Conservation (phyloP, 2,797 vertebrate species). For the Acipenser oxyrinchus region DNA sequence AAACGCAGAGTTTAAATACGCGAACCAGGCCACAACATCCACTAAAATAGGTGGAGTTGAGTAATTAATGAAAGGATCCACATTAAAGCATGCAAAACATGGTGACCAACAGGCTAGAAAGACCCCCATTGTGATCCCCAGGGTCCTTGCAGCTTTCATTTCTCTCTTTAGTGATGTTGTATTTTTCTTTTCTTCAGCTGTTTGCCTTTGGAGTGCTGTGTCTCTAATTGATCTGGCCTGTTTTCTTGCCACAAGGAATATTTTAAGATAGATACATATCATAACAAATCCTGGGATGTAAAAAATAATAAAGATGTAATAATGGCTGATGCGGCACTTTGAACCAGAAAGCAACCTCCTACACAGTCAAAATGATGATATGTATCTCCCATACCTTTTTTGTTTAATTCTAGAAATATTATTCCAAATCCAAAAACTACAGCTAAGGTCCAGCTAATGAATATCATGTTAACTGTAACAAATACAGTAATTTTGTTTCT, state of each 20-base stretch:
- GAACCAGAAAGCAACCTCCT: background rate
- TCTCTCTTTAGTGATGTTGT: background rate
- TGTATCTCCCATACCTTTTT: too few relatives aligned
- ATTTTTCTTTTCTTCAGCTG: background rate
- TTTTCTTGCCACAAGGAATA: background rate
- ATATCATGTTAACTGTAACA: background rate
- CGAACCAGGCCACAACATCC: background rate
- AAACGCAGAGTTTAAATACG: background rate
- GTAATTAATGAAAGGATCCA: background rate
- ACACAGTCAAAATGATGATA: background rate
- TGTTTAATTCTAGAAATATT: too few relatives aligned
- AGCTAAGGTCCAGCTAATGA: background rate
- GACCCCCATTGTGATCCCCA: background rate
- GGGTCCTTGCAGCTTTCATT: background rate
- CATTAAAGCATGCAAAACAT: background rate
- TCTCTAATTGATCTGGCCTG: background rate
- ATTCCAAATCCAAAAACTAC: background rate
- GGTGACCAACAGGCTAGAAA: background rate
- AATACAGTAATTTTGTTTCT: too few relatives aligned
- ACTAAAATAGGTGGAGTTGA: background rate
- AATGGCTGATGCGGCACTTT: background rate
- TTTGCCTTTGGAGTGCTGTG: background rate
- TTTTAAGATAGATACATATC: background rate
- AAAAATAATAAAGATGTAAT: background rate
- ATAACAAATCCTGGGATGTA: background rate